Base-by-base conservation (phyloP, 1,140 invertebrate genomes). In the Arctopsyche grandis region DNA sequence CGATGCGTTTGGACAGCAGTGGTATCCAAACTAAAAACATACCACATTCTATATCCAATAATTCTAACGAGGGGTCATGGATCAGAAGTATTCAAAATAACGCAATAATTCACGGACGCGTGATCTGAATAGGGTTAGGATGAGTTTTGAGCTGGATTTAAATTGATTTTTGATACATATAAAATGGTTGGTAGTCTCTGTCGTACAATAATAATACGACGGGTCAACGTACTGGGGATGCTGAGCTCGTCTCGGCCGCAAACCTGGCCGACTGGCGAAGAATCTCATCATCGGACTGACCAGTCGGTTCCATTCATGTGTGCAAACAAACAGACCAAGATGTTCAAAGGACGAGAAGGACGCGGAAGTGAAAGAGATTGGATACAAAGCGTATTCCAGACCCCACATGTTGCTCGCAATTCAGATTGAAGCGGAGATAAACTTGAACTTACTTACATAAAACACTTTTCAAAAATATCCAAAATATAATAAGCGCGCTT, bases 141-240 rank as follows among this genome's bases (percentile, higher is more conserved):
- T 38, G 29, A 38, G 29, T 38, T 38, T 38, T 38, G 3, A 7
- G 7, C 29, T 38, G 29, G 29, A 38, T 38, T 38, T 38, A 38
- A 38, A 7, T 7, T 7, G 29, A 4, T 4, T 38, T 1, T 38
- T 38, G 29, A 38, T 38, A 38, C 12, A n/a, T 52, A n/a, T 60
- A 26, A 66, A 66, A 66, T 0, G 21, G 63, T 66, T 66, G 63
- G 24, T 22, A 10, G 26, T n/a, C 63, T 3, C 63, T 66, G 22
- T 10, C 19, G 63, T 66, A 66, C 63, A 66, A 66, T 66, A 66
- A 66, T 66, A 66, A 66, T 66, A 24, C 63, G 24, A 14, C 22
- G 63, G 63, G 63, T 66, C 63, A 66, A 66, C 63, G 63, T 22
- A 66, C 63, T 12, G 12, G 48, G 16, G 48, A 16, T n/a, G 48